Evolutionary conservation across 2,888 invertebrate species (phyloP).

Genomic region (Pheosia tremula): DNA sequence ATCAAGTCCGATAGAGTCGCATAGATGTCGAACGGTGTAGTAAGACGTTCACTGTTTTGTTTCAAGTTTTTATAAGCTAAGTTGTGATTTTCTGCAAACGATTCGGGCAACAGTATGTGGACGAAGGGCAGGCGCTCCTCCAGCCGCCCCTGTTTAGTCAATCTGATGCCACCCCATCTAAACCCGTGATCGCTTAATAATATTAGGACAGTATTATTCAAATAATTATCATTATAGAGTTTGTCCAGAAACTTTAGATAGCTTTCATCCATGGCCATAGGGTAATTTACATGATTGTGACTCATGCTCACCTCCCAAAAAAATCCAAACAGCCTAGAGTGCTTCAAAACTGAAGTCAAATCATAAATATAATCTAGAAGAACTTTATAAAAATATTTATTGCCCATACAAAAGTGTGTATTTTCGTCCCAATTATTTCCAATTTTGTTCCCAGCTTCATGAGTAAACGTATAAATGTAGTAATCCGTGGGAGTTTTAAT

Average conservation of each 20-base stretch:
- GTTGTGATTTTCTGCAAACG: conserved; percentile 86
- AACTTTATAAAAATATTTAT: conserved; percentile 85
- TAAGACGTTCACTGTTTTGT: conserved; percentile 86
- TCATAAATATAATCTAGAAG: conserved; percentile 88
- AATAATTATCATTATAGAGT: conserved; percentile 70
- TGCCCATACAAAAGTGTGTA: conserved; percentile 18
- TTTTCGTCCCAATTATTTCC: no score
- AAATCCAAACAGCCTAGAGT: conserved; percentile 88
- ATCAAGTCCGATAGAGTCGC: conserved; percentile 89
- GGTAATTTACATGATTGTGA: conserved; percentile 92
- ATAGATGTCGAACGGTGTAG: conserved; percentile 91
- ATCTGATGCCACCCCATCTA: conserved; percentile 89
- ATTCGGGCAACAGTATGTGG: conserved; percentile 87
- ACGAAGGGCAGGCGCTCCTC: conserved; percentile 93
- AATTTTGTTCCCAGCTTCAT: conserved; percentile 65
- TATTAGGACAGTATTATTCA: conserved; percentile 87
- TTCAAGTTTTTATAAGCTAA: conserved; percentile 85
- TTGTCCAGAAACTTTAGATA: conserved; percentile 82
- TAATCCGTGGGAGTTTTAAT: conserved; percentile 90
- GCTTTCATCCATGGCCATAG: conserved; percentile 87
- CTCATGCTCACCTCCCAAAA: conserved; percentile 92
- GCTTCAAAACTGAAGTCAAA: conserved; percentile 82
- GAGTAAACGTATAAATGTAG: conserved; percentile 88
- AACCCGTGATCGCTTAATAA: conserved; percentile 94
- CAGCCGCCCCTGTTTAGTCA: conserved; percentile 90